phyloP scores from a whole-genome alignment of 2,797 vertebrate species.

The Clarias pachynema region DNA sequence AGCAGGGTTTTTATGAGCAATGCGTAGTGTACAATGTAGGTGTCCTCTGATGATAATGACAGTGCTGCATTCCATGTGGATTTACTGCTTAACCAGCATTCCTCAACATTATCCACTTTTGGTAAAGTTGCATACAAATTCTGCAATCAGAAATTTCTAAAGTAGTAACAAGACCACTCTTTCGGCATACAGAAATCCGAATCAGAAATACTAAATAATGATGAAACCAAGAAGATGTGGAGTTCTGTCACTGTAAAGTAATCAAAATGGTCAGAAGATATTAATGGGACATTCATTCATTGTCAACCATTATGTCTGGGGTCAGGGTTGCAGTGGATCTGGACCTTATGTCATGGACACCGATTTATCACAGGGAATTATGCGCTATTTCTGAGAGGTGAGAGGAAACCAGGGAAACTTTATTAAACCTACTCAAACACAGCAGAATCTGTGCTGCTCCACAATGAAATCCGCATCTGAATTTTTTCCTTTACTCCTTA shows the following conservation, averaged over 20 bases:
- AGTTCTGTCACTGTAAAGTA: background rate
- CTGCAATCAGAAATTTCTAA: background rate
- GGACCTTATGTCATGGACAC: background rate
- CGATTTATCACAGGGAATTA: background rate
- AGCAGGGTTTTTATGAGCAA: background rate
- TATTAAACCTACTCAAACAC: background rate
- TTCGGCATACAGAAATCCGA: background rate
- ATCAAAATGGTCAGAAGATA: background rate
- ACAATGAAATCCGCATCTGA: background rate
- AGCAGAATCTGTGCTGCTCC: background rate
- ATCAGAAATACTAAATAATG: background rate
- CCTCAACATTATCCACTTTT: background rate
- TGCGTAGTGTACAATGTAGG: background rate
- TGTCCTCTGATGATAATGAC: background rate
- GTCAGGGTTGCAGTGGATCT: background rate
- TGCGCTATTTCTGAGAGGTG: background rate
- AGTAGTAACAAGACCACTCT: background rate
- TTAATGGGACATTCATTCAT: background rate
- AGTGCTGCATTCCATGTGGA: conserved; percentile 3
- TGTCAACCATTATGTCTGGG: background rate
- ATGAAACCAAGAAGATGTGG: background rate
- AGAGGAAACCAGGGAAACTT: background rate
- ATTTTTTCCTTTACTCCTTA: background rate
- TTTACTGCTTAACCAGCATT: conserved; percentile 15
- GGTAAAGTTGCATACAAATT: background rate